A percentile compares a stretch with the other conserved stretches of the same genome.
Evolutionary conservation across 2,888 invertebrate species (phyloP).

Genomic region (Euzetes globulus): DNA sequence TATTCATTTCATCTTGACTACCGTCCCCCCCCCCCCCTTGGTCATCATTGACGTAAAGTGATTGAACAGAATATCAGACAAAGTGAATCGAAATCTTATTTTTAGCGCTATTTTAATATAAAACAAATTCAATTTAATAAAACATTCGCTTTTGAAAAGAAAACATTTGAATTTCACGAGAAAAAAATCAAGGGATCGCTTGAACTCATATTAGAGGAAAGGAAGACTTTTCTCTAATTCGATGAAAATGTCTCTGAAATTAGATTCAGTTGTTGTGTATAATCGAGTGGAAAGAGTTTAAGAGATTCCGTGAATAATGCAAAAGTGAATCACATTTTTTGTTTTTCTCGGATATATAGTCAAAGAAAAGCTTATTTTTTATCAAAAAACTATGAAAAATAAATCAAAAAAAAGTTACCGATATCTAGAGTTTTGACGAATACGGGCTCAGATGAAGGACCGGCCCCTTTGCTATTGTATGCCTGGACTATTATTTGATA

Average conservation of each 20-base stretch:
- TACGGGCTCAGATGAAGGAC: constrained; percentile 40
- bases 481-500: constrained; percentile 42
- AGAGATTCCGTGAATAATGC: not conserved
- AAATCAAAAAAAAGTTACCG: constrained; percentile 29
- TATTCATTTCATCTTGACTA: too few species aligned
- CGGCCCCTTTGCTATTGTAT: constrained; percentile 41
- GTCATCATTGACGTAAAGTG: too few species aligned
- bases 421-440: constrained; percentile 38
- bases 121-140: constrained; percentile 3
- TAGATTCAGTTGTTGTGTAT: constrained; percentile 18
- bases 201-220: not conserved
- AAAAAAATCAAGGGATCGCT: not conserved
- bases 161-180: not conserved
- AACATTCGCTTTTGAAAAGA: not conserved
- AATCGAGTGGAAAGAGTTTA: constrained; percentile 9
- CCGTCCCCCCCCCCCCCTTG: too few species aligned
- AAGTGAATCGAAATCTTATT: not conserved
- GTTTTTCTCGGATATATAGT: not conserved
- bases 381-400: too few species aligned
- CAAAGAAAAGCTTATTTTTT: too few species aligned
- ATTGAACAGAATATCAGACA: not conserved
- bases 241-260: constrained; percentile 6
- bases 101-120: not conserved
- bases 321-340: constrained; percentile 2
- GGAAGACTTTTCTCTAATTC: not conserved